Conservation (phyloP, 1,140 invertebrate genomes). For the Aphelinus atriplicis region DNA sequence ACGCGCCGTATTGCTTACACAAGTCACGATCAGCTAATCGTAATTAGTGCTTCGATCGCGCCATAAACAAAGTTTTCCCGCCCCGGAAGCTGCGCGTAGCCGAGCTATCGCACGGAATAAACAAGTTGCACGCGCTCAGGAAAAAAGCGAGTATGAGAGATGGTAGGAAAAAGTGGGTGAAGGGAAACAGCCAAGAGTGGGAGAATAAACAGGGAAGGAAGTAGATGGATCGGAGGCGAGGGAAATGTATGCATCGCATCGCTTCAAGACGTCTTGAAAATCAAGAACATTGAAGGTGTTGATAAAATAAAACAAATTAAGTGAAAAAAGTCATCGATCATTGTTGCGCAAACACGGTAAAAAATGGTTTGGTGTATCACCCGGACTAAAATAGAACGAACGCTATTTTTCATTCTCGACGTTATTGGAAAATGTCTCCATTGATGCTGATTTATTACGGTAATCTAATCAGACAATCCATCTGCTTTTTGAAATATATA, state of each 20-base stretch:
- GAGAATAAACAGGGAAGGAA: background rate
- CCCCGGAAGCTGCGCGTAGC: background rate
- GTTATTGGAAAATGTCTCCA: too few relatives aligned
- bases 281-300: too few relatives aligned
- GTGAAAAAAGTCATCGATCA: too few relatives aligned
- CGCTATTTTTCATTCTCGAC: too few relatives aligned
- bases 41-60: constrained; percentile 37
- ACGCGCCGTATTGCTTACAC: constrained; percentile 29
- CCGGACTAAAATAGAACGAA: too few relatives aligned
- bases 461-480: too few relatives aligned
- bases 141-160: background rate
- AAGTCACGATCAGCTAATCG: constrained; percentile 36
- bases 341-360: too few relatives aligned
- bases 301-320: too few relatives aligned
- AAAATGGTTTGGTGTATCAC: too few relatives aligned
- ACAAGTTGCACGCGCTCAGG: constrained; percentile 10
- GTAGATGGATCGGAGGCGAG: background rate
- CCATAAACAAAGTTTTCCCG: constrained; percentile 36
- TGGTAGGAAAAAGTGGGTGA: background rate
- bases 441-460: too few relatives aligned
- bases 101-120: constrained; percentile 12
- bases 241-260: background rate
- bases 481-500: too few relatives aligned
- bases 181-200: background rate
- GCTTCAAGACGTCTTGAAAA: too few relatives aligned